A percentile compares a stretch with the other conserved stretches of the same genome.
Conservation (phyloP, 2,113 vertebrate species). For the Motacilla tschutschensis region DNA sequence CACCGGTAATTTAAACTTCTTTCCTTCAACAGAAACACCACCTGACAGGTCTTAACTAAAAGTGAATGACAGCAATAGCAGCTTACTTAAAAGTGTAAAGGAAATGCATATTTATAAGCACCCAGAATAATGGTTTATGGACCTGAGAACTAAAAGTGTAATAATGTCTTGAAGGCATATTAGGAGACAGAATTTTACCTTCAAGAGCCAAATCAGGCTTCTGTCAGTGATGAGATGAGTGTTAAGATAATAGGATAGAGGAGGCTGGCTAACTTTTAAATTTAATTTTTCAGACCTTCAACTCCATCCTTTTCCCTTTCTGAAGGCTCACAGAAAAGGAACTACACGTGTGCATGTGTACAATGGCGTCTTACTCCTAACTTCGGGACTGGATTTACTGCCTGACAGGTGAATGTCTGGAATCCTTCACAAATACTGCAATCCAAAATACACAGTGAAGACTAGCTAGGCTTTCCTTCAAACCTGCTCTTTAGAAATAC, state of each 20-base stretch:
- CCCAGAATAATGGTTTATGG: conserved; percentile 6
- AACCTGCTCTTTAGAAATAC: neutral
- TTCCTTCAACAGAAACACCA: conserved; percentile 50
- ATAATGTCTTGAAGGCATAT: conserved; percentile 10
- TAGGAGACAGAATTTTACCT: conserved; percentile 17
- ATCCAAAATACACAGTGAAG: neutral
- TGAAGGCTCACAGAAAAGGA: neutral
- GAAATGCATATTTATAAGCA: conserved; percentile 64
- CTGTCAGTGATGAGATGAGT: neutral
- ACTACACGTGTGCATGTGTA: rapidly evolving
- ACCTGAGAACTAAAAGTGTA: conserved; percentile 35
- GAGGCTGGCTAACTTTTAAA: neutral
- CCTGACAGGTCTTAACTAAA: conserved; percentile 64
- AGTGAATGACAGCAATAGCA: conserved; percentile 62
- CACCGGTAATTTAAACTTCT: conserved; percentile 34
- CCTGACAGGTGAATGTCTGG: neutral
- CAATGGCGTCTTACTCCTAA: neutral
- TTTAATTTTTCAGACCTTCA: neutral
- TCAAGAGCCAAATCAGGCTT: neutral
- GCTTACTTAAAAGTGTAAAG: conserved; percentile 53
- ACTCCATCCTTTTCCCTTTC: neutral
- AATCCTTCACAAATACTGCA: neutral
- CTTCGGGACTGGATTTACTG: neutral
- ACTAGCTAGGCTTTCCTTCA: neutral
- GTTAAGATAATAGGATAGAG: neutral